Percentiles rank a stretch among this genome's conserved stretches.
phyloP scores from a whole-genome alignment of 2,113 vertebrate species.

The Psilopogon haemacephalus region DNA sequence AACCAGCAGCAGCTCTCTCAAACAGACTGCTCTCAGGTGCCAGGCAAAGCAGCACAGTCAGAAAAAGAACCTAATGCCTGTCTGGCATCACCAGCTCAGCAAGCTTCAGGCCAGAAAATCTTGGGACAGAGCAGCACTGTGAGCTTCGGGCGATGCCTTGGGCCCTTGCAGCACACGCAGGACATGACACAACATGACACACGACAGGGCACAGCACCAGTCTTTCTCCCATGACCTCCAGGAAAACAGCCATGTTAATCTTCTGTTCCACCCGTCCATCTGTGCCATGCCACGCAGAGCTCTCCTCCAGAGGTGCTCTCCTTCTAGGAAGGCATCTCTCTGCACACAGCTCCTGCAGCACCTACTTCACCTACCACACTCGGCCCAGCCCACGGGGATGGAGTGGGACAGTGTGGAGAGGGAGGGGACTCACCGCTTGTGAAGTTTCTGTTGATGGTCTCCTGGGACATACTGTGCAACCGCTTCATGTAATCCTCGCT shows the following conservation, averaged over 20 bases:
- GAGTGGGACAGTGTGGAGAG: background rate
- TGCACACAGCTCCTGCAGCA: background rate
- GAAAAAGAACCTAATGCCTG: background rate
- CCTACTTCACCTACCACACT: background rate
- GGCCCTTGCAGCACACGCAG: background rate
- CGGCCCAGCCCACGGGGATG: background rate
- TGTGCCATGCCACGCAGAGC: background rate
- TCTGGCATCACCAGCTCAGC: background rate
- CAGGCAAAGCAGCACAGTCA: background rate
- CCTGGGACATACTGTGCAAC: slow-evolving; percentile 87
- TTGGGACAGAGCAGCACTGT: background rate
- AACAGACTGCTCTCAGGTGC: background rate
- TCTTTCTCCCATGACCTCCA: background rate
- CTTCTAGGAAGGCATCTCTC: background rate
- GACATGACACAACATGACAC: background rate
- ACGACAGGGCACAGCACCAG: background rate
- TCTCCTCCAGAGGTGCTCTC: background rate
- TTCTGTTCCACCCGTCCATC: background rate
- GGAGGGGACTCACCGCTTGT: slow-evolving; percentile 79
- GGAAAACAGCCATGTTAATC: background rate
- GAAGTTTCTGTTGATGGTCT: slow-evolving; percentile 85
- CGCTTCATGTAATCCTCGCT: slow-evolving; percentile 90
- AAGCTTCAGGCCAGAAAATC: background rate
- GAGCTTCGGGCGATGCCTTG: background rate
- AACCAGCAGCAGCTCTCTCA: background rate